Evolutionary conservation across 2,888 invertebrate genomes (phyloP).

Genomic region (Phyllotreta striolata): DNA sequence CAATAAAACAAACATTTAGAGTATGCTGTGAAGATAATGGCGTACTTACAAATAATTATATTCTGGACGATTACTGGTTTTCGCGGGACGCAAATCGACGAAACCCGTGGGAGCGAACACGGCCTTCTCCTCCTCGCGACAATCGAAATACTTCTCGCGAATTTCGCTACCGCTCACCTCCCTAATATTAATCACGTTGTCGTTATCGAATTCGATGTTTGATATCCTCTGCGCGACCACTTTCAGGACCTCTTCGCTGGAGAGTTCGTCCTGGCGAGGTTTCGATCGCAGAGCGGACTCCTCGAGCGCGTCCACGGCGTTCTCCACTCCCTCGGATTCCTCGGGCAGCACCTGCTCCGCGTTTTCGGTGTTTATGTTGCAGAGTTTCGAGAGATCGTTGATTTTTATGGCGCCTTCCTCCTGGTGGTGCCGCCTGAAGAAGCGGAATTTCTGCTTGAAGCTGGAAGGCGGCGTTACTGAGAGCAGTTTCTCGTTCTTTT

Average conservation of each 20-base stretch:
- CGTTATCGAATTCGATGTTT: conserved; percentile 50
- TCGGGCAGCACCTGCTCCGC: conserved; percentile 51
- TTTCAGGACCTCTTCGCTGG: conserved; percentile 43
- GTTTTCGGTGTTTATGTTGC: conserved; percentile 55
- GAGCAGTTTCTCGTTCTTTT: conserved; percentile 37
- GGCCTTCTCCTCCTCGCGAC: conserved; percentile 41
- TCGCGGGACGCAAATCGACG: conserved; percentile 52
- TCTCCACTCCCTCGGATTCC: conserved; percentile 53
- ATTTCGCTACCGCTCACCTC: conserved; percentile 49
- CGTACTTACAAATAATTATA: conserved; percentile 38
- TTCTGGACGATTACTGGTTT: conserved; percentile 25
- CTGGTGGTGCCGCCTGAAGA: conserved; percentile 42
- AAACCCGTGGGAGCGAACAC: conserved; percentile 57
- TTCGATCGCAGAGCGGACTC: conserved; percentile 42
- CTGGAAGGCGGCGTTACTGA: conserved; percentile 32
- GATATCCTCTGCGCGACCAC: conserved; percentile 46
- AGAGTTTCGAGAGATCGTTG: conserved; percentile 52
- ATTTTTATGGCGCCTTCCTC: conserved; percentile 51
- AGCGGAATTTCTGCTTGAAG: conserved; percentile 50
- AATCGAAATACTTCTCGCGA: conserved; percentile 38
- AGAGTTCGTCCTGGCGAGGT: conserved; percentile 29
- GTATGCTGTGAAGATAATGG: not conserved
- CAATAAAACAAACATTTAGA: conserved; percentile 35
- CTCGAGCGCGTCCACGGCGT: conserved; percentile 56
- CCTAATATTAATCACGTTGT: conserved; percentile 47